Base-by-base conservation (phyloP, 2,888 invertebrate species). In the Parnassius orleans region DNA sequence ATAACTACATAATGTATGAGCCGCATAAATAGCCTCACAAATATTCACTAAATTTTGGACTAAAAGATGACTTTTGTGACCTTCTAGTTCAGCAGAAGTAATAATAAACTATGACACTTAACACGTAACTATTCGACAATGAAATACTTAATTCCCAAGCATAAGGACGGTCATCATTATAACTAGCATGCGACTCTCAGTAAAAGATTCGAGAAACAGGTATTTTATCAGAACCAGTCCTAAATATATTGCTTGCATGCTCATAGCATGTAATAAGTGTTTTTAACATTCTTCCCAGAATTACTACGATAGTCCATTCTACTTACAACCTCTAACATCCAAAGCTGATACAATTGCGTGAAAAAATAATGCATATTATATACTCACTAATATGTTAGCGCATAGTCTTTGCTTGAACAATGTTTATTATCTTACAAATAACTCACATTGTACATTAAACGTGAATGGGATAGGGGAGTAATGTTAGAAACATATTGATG, bases 301-400 rank as follows among this genome's bases (percentile, higher is more conserved):
- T 75, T 57, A 62, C 80, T 84, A 85, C 76, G 62, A 75, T 73
- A 71, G 51, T 73, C 69, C 72, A 66, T 67, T 70, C 80, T 84
- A 84, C 68, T 68, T 66, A 76, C 74, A 78, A 68, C 78, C 75
- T 68, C 80, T 84, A 85, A 89, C 89, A 90, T 78, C 75, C 80
- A 90, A 90, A 90, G 90, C 90, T 72, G 76, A 77, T 74, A 74
- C 75, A 76, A 78, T 79, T 72, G 80, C 83, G 83, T 87, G 86
- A 79, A 85, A 87, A 87, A 87, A 86, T 87, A 87, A 84, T 78
- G 77, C 80, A 76, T 84, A 73, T 52, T 72, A 71, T 73, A 68
- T 70, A 73, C 73, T 73, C 68, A 69, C 72, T 68, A 72, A 62
- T 64, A 66, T 57, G 57, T 60, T 76, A 76, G 69, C 65, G 57